These are phyloP conservation scores for Synaphobranchus kaupii DNA, from an alignment of 2,797 vertebrate species.

Conservation along the genomic window DNA sequence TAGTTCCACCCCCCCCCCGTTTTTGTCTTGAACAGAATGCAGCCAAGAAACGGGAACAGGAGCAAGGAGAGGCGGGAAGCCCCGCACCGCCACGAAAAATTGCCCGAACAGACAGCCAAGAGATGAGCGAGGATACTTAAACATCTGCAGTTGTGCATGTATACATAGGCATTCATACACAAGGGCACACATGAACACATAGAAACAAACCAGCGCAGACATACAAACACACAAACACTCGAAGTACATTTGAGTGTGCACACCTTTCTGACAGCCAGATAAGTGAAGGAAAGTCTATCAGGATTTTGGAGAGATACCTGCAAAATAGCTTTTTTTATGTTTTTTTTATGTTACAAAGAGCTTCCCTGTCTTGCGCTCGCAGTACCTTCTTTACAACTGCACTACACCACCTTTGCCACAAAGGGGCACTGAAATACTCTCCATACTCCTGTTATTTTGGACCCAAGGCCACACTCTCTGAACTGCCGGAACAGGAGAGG, in stretches of 20 bases:
- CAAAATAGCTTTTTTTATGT: conserved; percentile 46
- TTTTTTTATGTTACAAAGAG: conserved; percentile 62
- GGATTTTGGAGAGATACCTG: conserved; percentile 58
- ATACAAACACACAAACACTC: not conserved
- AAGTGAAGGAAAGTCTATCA: conserved; percentile 53
- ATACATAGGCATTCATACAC: conserved; percentile 45
- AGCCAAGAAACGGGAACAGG: conserved; percentile 83
- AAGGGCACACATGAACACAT: conserved; percentile 38
- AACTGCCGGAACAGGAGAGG: conserved; percentile 58
- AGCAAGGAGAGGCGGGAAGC: conserved; percentile 77
- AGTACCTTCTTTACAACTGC: conserved; percentile 67
- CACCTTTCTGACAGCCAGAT: conserved; percentile 33
- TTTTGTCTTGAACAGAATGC: conserved; percentile 71
- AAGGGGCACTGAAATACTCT: conserved; percentile 55
- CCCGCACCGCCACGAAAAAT: conserved; percentile 81
- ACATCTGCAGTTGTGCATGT: conserved; percentile 43
- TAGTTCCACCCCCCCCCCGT: too few species aligned
- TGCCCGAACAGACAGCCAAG: conserved; percentile 82
- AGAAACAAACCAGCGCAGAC: not conserved
- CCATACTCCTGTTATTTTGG: conserved; percentile 50
- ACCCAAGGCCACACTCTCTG: conserved; percentile 58
- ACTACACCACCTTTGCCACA: conserved; percentile 66
- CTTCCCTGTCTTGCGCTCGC: conserved; percentile 71
- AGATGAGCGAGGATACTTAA: conserved; percentile 84
- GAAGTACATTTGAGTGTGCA: not conserved